These are phyloP conservation scores for Syrista parreyssii DNA, from an alignment of 2,888 invertebrate genomes.

Conservation along the genomic window DNA sequence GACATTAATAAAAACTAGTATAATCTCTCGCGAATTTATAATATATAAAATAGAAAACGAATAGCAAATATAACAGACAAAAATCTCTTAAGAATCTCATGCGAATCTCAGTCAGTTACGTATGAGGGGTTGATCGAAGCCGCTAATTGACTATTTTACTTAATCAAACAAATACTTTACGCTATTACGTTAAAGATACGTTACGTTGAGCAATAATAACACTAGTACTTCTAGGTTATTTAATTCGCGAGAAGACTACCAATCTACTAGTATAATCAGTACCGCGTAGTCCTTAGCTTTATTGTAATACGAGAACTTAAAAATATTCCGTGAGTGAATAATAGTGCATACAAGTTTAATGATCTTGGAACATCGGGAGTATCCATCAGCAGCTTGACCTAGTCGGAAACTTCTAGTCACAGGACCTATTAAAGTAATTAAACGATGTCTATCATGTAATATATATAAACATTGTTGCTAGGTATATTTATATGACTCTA, in stretches of 20 bases:
- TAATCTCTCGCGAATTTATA: neutral
- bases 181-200: neutral
- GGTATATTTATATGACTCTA: neutral
- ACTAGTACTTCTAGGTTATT: neutral
- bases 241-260: neutral
- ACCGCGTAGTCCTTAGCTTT: neutral
- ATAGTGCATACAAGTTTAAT: neutral
- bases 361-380: neutral
- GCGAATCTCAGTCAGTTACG: neutral
- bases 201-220: neutral
- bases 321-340: neutral
- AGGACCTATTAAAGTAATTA: neutral
- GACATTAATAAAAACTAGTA: neutral
- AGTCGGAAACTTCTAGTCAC: neutral
- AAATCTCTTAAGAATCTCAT: neutral
- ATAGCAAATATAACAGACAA: neutral
- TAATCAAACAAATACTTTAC: neutral
- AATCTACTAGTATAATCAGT: neutral
- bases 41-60: neutral
- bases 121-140: neutral
- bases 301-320: neutral
- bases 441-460: neutral
- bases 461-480: slow-evolving; percentile 1
- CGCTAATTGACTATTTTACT: neutral
- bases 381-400: neutral